phyloP scores from a whole-genome alignment of 2,113 vertebrate genomes.

The Dicentrarchus labrax region DNA sequence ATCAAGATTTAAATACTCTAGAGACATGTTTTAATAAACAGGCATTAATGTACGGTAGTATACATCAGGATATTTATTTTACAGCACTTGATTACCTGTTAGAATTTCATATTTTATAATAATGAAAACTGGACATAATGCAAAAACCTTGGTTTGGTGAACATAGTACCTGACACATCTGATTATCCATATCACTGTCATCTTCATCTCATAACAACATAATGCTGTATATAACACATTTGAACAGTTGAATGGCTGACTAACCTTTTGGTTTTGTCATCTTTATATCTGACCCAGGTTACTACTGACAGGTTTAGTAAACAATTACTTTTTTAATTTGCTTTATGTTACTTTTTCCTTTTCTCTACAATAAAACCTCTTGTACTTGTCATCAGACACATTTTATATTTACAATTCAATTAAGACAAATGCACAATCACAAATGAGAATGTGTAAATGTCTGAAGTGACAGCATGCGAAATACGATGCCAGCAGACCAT shows the following conservation, averaged over 20 bases:
- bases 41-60: background rate
- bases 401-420: conserved; percentile 51
- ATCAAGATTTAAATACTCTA: background rate
- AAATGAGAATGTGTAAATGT: conserved; percentile 12
- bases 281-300: conserved; percentile 10
- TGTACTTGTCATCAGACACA: background rate
- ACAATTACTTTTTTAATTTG: background rate
- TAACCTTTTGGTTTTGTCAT: background rate
- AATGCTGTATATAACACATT: background rate
- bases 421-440: conserved; percentile 16
- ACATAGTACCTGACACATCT: background rate
- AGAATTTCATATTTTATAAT: conserved; percentile 19
- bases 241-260: background rate
- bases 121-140: background rate
- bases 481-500: background rate
- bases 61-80: conserved; percentile 34
- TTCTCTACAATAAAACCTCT: background rate
- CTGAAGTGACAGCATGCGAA: background rate
- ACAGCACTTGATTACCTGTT: background rate
- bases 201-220: too few relatives aligned
- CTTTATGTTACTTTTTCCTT: background rate
- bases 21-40: background rate
- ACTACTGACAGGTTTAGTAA: conserved; percentile 3
- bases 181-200: background rate
- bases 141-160: background rate